phyloP scores from a whole-genome alignment of 2,888 invertebrate species.

The Cosmopolites sordidus region DNA sequence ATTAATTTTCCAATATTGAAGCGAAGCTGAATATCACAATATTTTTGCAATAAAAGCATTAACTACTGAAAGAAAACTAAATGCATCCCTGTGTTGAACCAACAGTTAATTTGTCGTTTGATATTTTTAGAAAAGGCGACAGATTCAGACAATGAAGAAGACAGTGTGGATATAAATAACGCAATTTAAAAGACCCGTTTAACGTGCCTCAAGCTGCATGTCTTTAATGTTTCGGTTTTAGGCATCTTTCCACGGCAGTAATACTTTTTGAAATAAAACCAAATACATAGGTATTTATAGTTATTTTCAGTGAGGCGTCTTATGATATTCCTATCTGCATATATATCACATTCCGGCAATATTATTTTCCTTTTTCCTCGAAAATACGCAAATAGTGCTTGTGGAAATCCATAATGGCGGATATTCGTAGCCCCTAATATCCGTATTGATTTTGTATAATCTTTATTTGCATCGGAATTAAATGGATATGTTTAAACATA shows the following conservation, averaged over 20 bases:
- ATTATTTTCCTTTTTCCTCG: no score
- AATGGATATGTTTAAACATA: not conserved
- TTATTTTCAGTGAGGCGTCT: not conserved
- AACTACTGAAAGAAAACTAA: no score
- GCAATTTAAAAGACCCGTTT: not conserved
- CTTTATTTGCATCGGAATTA: not conserved
- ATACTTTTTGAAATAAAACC: constrained; percentile 1
- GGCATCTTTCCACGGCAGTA: not conserved
- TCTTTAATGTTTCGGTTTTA: not conserved
- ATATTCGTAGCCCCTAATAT: no score
- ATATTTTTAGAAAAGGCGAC: not conserved
- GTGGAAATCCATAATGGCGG: no score
- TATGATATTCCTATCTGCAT: not conserved
- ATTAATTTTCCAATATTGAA: no score
- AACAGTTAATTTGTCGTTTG: not conserved
- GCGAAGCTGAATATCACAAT: no score
- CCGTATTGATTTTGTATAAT: not conserved
- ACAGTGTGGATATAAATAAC: constrained; percentile 1
- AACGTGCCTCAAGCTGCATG: not conserved
- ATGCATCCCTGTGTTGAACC: not conserved
- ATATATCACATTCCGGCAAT: no score
- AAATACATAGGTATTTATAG: not conserved
- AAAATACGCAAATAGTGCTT: no score
- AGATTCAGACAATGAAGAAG: not conserved
- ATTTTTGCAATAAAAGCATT: no score